phyloP scores from a whole-genome alignment of 2,888 invertebrate genomes.

The Ormyrus nitidulus region DNA sequence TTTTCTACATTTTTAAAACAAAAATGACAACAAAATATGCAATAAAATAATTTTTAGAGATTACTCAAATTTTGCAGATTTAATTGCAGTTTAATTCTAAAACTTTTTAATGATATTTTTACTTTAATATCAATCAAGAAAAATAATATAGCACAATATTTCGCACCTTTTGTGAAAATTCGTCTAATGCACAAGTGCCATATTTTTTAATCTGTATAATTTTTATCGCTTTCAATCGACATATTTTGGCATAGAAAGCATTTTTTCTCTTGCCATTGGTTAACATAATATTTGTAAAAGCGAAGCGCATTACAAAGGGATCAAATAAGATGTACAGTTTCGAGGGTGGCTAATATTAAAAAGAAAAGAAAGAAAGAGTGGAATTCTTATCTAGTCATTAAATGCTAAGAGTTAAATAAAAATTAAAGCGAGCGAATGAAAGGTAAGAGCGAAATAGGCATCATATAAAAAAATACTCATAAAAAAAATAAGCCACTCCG shows the following conservation, averaged over 20 bases:
- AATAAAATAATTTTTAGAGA: no score
- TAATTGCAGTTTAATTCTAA: no score
- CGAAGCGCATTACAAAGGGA: slow-evolving; percentile 63
- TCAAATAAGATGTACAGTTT: slow-evolving; percentile 71
- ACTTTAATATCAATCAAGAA: no score
- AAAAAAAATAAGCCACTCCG: slow-evolving; percentile 65
- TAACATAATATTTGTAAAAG: neutral
- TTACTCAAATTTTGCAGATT: no score
- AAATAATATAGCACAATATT: no score
- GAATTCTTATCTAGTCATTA: slow-evolving; percentile 74
- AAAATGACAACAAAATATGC: no score
- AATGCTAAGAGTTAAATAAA: slow-evolving; percentile 64
- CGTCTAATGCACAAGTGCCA: no score
- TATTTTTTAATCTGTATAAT: neutral
- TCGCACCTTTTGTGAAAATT: no score
- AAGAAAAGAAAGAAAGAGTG: slow-evolving; percentile 6
- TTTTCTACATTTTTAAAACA: no score
- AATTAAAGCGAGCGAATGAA: slow-evolving; percentile 14
- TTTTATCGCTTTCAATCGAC: neutral
- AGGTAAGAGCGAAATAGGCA: neutral
- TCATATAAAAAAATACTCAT: slow-evolving; percentile 60
- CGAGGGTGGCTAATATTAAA: slow-evolving; percentile 64
- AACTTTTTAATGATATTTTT: no score
- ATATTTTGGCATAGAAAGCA: slow-evolving; percentile 46
- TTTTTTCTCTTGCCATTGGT: neutral